Evolutionary conservation across 2,888 invertebrate species (phyloP).

Genomic region (Poecilobothrus nobilitatus): DNA sequence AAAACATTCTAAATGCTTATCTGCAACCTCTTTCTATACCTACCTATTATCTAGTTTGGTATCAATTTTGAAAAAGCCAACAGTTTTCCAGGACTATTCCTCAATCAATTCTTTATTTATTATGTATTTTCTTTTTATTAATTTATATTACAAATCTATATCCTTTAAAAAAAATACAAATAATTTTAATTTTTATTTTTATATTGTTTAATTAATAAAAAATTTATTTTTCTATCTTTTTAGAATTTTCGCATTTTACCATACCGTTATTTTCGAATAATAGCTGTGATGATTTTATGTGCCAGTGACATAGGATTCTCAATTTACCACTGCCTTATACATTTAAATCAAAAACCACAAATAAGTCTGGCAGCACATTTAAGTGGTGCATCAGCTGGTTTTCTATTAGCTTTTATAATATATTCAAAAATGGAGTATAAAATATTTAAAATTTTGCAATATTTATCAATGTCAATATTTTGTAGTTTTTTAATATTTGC

Average conservation of each 20-base stretch:
- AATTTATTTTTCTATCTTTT: constrained; percentile 22
- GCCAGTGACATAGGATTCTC: constrained; percentile 56
- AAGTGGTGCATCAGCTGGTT: constrained; percentile 59
- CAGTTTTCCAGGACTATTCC: too few species aligned
- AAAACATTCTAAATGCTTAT: too few species aligned
- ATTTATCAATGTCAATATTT: neutral
- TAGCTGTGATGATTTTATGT: constrained; percentile 55
- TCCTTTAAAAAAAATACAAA: too few species aligned
- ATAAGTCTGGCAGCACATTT: constrained; percentile 66
- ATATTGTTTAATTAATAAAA: too few species aligned
- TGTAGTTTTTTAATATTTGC: neutral
- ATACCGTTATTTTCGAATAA: constrained; percentile 47
- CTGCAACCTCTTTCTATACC: too few species aligned
- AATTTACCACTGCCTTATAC: constrained; percentile 43
- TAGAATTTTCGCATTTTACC: constrained; percentile 45
- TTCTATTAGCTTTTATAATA: constrained; percentile 48
- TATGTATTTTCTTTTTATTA: too few species aligned
- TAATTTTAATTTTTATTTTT: too few species aligned
- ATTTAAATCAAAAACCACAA: constrained; percentile 43
- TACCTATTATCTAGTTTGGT: too few species aligned
- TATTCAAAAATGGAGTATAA: constrained; percentile 23
- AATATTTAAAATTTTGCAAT: neutral
- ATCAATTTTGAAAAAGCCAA: too few species aligned
- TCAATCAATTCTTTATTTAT: too few species aligned
- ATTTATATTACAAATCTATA: too few species aligned